These are phyloP conservation scores for Hemitrygon akajei DNA, from an alignment of 2,797 vertebrate genomes.

Conservation along the genomic window DNA sequence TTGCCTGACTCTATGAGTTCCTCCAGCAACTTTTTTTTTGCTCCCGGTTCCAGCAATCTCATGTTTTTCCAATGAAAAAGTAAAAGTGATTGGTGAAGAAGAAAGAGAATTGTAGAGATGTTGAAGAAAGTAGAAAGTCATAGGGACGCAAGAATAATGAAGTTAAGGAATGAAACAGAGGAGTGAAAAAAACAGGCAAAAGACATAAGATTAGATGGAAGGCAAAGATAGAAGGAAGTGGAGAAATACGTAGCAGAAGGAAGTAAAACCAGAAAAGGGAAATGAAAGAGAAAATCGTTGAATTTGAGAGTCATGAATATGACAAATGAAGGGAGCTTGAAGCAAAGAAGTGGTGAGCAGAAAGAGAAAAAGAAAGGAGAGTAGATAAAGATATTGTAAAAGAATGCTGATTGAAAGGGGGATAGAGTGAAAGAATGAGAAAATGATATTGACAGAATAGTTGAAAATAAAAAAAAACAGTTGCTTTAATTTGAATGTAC, in stretches of 20 bases:
- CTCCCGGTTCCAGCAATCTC: too few species aligned
- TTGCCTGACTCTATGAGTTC: too few species aligned
- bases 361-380: not conserved
- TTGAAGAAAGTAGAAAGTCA: not conserved
- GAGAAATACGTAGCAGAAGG: not conserved
- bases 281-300: not conserved
- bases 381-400: not conserved
- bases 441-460: not conserved
- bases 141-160: not conserved
- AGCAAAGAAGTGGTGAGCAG: not conserved
- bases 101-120: not conserved
- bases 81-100: not conserved
- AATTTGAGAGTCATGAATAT: not conserved
- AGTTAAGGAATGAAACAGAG: not conserved
- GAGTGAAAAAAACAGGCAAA: not conserved
- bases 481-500: not conserved
- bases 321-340: not conserved
- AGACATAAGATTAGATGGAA: not conserved
- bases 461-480: not conserved
- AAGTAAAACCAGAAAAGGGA: not conserved
- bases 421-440: not conserved
- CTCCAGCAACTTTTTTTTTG: too few species aligned
- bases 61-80: not conserved
- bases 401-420: not conserved
- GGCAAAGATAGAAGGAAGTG: not conserved